Percentiles rank a stretch among this genome's conserved stretches.
Evolutionary conservation across 37 sponge, comb jelly and placozoan genomes (phyloP).

Genomic region (Cliona cf. orientalis): DNA sequence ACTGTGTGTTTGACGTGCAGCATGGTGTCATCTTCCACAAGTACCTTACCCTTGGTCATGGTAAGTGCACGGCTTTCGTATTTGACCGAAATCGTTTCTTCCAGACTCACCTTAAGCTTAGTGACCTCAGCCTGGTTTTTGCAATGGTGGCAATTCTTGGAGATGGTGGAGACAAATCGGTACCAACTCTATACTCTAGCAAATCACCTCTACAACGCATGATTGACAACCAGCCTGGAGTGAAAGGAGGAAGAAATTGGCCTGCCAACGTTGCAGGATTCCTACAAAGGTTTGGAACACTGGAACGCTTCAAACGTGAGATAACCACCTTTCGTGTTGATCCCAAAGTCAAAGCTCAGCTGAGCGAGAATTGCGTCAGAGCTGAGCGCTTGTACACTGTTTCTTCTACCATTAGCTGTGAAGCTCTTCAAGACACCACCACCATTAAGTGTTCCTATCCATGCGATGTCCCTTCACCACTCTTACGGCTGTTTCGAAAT

Average conservation of each 20-base stretch:
- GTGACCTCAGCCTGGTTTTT: background rate
- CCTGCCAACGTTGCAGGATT: background rate
- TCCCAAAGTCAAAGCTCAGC: too few species aligned
- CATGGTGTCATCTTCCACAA: background rate
- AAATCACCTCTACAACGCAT: background rate
- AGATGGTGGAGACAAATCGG: background rate
- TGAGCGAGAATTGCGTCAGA: background rate
- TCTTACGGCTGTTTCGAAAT: background rate
- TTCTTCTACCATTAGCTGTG: background rate
- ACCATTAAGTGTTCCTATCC: background rate
- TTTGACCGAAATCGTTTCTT: background rate
- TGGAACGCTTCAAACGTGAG: background rate
- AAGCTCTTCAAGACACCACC: background rate
- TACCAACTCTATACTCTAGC: background rate
- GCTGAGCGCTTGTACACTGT: background rate
- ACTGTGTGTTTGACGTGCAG: constrained; percentile 2
- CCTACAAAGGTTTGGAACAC: background rate
- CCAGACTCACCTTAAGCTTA: background rate
- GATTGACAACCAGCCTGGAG: background rate
- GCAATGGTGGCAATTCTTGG: constrained; percentile 2
- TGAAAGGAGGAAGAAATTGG: background rate
- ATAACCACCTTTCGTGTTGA: background rate
- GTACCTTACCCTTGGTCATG: background rate
- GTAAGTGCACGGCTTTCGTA: background rate
- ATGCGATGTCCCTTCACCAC: background rate